Percentiles rank a stretch among this genome's conserved stretches.
These are phyloP conservation scores for Notothenia coriiceps DNA, from an alignment of 2,113 vertebrate species.

Conservation along the genomic window DNA sequence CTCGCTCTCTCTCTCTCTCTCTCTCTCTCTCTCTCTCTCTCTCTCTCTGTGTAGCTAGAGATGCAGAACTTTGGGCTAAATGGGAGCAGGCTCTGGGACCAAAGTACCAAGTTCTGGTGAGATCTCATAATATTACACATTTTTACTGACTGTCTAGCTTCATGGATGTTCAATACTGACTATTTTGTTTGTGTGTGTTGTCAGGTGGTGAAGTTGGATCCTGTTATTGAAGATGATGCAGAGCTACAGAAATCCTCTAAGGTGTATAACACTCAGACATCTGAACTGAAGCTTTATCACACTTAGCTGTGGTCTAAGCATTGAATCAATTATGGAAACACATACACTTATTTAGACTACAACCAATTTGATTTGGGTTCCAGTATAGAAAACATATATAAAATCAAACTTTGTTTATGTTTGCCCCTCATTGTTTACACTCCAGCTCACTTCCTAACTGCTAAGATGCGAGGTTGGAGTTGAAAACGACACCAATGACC, in stretches of 20 bases:
- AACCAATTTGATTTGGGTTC: too few relatives aligned
- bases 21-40: too few relatives aligned
- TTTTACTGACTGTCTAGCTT: background rate
- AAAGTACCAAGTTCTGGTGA: constrained; percentile 93
- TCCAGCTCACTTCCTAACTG: too few relatives aligned
- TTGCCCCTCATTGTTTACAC: too few relatives aligned
- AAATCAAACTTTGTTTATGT: too few relatives aligned
- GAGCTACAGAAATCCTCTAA: constrained; percentile 96
- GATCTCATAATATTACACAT: constrained; percentile 22
- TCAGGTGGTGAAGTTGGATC: constrained; percentile 91
- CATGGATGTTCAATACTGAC: background rate
- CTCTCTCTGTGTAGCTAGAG: constrained; percentile 48
- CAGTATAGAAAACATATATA: too few relatives aligned
- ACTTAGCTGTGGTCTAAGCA: background rate
- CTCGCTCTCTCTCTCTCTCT: too few relatives aligned
- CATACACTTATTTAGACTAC: too few relatives aligned
- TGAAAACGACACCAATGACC: too few relatives aligned
- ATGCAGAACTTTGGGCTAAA: constrained; percentile 87
- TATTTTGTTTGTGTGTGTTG: constrained; percentile 31
- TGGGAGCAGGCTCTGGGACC: constrained; percentile 93
- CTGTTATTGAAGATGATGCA: constrained; percentile 89
- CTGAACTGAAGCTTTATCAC: background rate
- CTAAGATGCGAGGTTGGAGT: too few relatives aligned
- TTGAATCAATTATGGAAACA: too few relatives aligned
- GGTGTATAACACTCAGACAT: constrained; percentile 76